Percentiles rank a stretch among this genome's conserved stretches.
Conservation (phyloP, 2,113 vertebrate genomes). For the Fregetta grallaria region DNA sequence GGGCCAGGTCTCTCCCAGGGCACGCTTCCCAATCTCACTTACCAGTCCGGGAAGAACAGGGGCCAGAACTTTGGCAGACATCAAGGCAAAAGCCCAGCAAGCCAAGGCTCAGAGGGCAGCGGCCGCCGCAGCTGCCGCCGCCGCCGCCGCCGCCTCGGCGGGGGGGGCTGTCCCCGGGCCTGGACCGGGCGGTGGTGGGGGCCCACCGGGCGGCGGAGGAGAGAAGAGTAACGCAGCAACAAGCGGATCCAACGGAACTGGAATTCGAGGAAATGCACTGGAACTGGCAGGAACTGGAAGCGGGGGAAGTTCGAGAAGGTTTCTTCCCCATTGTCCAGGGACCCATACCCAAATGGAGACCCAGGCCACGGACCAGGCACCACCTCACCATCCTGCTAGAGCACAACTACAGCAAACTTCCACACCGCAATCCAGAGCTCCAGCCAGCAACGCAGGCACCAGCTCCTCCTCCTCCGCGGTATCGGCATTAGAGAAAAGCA, state of each 20-base stretch:
- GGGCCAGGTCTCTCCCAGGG: constrained; percentile 86
- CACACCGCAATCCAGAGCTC: constrained; percentile 28
- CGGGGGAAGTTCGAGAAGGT: constrained; percentile 76
- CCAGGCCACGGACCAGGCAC: constrained; percentile 20
- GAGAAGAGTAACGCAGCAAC: constrained; percentile 41
- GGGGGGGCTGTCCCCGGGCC: constrained; percentile 81
- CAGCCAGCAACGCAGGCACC: constrained; percentile 17
- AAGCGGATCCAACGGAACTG: neutral
- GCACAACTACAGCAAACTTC: constrained; percentile 80
- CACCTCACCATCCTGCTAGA: constrained; percentile 65
- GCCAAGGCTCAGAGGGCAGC: constrained; percentile 90
- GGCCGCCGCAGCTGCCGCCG: constrained; percentile 74
- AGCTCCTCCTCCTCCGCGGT: constrained; percentile 35
- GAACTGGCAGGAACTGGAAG: constrained; percentile 79
- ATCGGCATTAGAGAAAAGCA: constrained; percentile 11
- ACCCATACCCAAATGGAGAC: constrained; percentile 14
- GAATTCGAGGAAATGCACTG: constrained; percentile 39
- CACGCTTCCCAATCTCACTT: constrained; percentile 76
- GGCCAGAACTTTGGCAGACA: constrained; percentile 94
- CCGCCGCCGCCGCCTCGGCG: constrained; percentile 65
- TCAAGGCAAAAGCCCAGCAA: constrained; percentile 95
- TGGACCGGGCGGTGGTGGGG: constrained; percentile 76
- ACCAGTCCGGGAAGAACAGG: constrained; percentile 87
- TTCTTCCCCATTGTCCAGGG: constrained; percentile 53
- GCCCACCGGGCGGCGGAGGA: neutral